A percentile compares a stretch with the other conserved stretches of the same genome.
Evolutionary conservation across 2,113 vertebrate genomes (phyloP).

Genomic region (Callopanchax toddi): DNA sequence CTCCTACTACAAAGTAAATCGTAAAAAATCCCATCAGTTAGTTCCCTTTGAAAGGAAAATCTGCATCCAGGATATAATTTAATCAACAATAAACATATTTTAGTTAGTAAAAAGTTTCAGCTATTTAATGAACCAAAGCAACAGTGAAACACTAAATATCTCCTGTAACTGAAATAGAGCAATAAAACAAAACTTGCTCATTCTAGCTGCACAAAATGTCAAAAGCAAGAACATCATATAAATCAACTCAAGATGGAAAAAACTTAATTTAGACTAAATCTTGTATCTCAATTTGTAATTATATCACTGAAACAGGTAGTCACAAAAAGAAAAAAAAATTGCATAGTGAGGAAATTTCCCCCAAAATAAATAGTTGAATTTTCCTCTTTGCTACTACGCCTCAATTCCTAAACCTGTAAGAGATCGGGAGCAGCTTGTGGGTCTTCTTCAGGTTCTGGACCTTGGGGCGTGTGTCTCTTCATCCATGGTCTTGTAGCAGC

Average conservation of each 20-base stretch:
- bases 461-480: conserved; percentile 83
- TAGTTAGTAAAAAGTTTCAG: too few relatives aligned
- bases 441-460: conserved; percentile 90
- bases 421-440: conserved; percentile 89
- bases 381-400: too few relatives aligned
- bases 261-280: too few relatives aligned
- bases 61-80: neutral
- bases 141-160: too few relatives aligned
- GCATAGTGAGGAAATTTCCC: neutral
- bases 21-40: neutral
- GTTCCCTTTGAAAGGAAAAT: neutral
- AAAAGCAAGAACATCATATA: too few relatives aligned
- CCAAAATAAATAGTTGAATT: too few relatives aligned
- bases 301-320: too few relatives aligned
- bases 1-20: neutral
- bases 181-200: neutral
- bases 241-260: too few relatives aligned
- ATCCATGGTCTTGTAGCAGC: conserved; percentile 89
- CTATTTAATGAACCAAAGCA: too few relatives aligned
- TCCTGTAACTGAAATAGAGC: neutral
- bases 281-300: too few relatives aligned
- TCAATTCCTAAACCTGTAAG: conserved; percentile 87
- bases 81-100: neutral
- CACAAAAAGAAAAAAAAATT: too few relatives aligned
- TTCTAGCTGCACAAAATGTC: too few relatives aligned